Base-by-base conservation (phyloP, 2,797 vertebrate genomes). In the Rhabdophis nuchalis region DNA sequence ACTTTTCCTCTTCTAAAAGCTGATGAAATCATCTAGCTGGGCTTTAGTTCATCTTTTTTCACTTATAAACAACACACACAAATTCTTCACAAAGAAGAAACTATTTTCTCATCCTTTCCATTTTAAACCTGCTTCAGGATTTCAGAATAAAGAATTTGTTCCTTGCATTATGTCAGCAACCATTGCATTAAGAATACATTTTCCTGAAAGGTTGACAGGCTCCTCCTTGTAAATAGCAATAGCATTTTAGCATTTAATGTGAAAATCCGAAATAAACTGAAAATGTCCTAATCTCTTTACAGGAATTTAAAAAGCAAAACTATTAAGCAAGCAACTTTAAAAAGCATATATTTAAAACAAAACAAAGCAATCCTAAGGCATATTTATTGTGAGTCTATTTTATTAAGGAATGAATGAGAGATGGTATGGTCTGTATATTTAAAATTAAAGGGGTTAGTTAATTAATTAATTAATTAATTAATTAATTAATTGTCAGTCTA, bases 221-320 rank as follows among this genome's bases (percentile, higher is more conserved):
- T 61, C 27, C 60, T 25, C 94, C 90, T 7, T 92, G 36, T 95
- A 96, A 97, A 96, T 94, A 56, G 10, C 94, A 94, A 95, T 96
- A 92, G 87, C 93, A 72, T 96, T 29, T 93, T 91, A 92, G 87
- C 94, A 72, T 91, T 96, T 96, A 95, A 95, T 68, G 94, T 95
- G 96, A 96, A 93, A 86, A 95, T 95, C 85, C 68, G 93, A 95
- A 60, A 11, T 50, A 88, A 93, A 96, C 92, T 85, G 68, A 95
- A 32, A 91, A 94, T 94, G 96, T 93, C 54, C 6, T 6, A 93
- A 93, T 92, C 90, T 96, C 94, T 95, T 68, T 92, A 72, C 93
- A 92, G 95, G 95, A 96, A 95, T 95, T 96, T 94, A 96, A 94
- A 96, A 94, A 91, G 90, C 94, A 95, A 96, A 96, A 88, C 94